Conservation (phyloP, 2,888 invertebrate genomes). For the Lasioglossum vierecki region DNA sequence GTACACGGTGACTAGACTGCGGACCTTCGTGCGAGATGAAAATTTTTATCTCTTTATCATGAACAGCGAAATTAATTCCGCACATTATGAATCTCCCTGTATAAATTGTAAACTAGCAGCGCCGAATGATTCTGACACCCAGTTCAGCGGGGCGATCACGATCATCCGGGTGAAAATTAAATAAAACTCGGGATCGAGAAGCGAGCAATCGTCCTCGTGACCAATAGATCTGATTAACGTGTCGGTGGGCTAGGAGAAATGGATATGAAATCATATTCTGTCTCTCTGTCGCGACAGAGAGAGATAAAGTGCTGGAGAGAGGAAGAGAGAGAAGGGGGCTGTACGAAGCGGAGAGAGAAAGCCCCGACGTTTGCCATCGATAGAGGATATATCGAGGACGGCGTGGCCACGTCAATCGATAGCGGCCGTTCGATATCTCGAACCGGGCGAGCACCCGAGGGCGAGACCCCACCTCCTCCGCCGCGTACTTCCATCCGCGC, state of each 20-base stretch:
- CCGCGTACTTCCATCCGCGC: constrained; percentile 80
- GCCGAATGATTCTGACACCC: neutral
- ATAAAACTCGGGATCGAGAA: constrained; percentile 39
- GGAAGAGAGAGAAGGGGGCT: constrained; percentile 2
- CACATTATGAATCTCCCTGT: neutral
- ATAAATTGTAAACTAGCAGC: neutral
- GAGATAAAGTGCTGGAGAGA: constrained; percentile 58
- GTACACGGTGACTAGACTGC: no score
- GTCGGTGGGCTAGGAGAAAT: constrained; percentile 46
- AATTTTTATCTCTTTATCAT: no score
- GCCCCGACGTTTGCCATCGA: constrained; percentile 61
- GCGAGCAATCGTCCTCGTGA: constrained; percentile 49
- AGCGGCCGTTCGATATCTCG: constrained; percentile 71
- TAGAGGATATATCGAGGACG: constrained; percentile 69
- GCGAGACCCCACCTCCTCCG: constrained; percentile 71
- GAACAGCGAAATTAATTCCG: neutral
- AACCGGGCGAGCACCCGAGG: constrained; percentile 75
- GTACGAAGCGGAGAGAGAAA: neutral
- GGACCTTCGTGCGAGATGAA: no score
- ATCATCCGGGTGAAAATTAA: constrained; percentile 46
- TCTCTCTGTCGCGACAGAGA: constrained; percentile 42
- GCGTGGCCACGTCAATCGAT: constrained; percentile 72
- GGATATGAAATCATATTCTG: constrained; percentile 62
- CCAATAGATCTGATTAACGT: constrained; percentile 60
- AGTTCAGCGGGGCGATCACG: constrained; percentile 28